Percentiles rank a stretch among this genome's conserved stretches.
Conservation (phyloP, 2,113 vertebrate species). For the Megaceryle maxima region DNA sequence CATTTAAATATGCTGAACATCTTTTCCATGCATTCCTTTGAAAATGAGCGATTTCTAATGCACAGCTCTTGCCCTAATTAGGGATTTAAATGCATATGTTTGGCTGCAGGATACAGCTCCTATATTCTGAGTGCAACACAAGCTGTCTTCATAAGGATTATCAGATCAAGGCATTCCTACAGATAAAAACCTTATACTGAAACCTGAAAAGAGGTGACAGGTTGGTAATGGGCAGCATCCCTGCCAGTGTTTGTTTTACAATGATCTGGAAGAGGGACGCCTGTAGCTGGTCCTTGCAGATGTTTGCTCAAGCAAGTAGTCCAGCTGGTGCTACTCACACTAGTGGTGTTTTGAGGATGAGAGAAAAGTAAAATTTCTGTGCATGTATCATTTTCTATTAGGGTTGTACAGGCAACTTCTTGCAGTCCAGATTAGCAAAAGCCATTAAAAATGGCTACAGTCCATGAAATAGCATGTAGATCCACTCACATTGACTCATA, state of each 20-base stretch:
- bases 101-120: neutral
- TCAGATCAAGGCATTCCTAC: neutral
- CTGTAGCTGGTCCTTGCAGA: neutral
- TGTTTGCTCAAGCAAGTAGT: neutral
- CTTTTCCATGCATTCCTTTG: neutral
- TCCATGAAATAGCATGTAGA: neutral
- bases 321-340: neutral
- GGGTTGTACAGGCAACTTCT: neutral
- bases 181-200: neutral
- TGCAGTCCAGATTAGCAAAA: neutral
- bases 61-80: neutral
- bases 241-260: neutral
- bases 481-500: neutral
- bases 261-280: neutral
- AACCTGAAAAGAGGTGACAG: neutral
- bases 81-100: neutral
- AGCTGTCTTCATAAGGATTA: neutral
- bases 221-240: neutral
- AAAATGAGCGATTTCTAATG: neutral
- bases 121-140: neutral
- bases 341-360: neutral
- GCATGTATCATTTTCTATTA: neutral
- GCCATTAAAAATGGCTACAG: neutral
- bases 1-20: neutral
- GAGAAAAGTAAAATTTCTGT: neutral